A percentile compares a stretch with the other conserved stretches of the same genome.
phyloP scores from a whole-genome alignment of 2,888 invertebrate species.

The Bellardia pandia region DNA sequence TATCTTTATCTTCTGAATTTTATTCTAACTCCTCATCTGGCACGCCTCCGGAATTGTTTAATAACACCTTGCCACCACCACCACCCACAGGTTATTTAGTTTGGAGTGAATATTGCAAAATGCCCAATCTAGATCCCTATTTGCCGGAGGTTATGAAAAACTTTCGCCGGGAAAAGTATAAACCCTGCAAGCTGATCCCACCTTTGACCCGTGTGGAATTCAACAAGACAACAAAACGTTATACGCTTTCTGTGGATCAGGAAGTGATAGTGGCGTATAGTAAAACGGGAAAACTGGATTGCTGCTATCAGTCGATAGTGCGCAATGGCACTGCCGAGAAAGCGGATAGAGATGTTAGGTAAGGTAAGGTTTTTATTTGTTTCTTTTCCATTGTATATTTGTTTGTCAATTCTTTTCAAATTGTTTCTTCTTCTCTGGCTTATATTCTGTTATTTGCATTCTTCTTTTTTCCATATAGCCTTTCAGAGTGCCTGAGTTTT shows the following conservation, averaged over 20 bases:
- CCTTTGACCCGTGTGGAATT: slow-evolving; percentile 81
- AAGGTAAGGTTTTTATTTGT: slow-evolving; percentile 67
- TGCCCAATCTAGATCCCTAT: slow-evolving; percentile 87
- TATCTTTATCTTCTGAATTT: slow-evolving; percentile 44
- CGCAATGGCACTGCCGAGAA: slow-evolving; percentile 77
- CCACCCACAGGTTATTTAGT: slow-evolving; percentile 83
- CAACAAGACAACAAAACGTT: slow-evolving; percentile 76
- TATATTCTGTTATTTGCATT: background rate
- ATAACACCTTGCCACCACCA: slow-evolving; percentile 30
- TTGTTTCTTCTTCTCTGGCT: background rate
- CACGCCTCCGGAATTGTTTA: slow-evolving; percentile 56
- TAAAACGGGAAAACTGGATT: slow-evolving; percentile 76
- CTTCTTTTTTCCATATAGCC: slow-evolving; percentile 68
- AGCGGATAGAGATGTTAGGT: slow-evolving; percentile 79
- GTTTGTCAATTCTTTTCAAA: background rate
- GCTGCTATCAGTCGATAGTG: slow-evolving; percentile 82
- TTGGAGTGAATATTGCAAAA: slow-evolving; percentile 87
- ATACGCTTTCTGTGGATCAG: slow-evolving; percentile 79
- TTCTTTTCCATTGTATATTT: slow-evolving; percentile 5
- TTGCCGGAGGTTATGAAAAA: slow-evolving; percentile 85
- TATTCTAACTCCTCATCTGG: slow-evolving; percentile 5
- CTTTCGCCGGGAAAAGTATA: slow-evolving; percentile 85
- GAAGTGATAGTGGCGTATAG: slow-evolving; percentile 76
- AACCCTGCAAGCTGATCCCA: slow-evolving; percentile 84
- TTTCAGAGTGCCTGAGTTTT: slow-evolving; percentile 84